Conservation (phyloP, 2,113 vertebrate genomes). For the Aegithalos caudatus region DNA sequence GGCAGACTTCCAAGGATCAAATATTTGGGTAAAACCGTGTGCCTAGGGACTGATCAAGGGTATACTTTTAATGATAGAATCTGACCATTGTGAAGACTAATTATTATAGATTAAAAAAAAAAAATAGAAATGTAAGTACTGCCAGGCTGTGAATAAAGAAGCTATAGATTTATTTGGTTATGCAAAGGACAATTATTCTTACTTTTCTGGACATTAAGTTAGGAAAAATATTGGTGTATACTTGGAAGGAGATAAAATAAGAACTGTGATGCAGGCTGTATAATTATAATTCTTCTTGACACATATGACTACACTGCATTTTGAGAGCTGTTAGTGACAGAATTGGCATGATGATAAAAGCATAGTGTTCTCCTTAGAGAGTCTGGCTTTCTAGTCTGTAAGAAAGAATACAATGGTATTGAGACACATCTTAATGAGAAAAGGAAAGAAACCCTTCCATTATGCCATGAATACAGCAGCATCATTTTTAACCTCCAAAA, state of each 20-base stretch:
- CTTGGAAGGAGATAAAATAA: neutral
- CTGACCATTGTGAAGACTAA: neutral
- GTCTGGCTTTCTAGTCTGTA: neutral
- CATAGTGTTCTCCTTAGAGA: neutral
- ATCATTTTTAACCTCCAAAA: neutral
- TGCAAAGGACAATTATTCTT: neutral
- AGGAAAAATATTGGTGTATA: neutral
- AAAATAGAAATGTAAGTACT: neutral
- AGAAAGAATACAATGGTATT: neutral
- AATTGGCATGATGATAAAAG: neutral
- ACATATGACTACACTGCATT: neutral
- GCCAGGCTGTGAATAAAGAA: neutral
- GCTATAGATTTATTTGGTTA: neutral
- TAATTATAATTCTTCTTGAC: neutral
- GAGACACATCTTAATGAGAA: neutral
- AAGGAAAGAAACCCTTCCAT: neutral
- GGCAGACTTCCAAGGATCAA: constrained; percentile 6
- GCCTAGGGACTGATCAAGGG: neutral
- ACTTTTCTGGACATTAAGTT: neutral
- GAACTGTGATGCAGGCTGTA: neutral
- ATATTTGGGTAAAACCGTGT: constrained; percentile 4
- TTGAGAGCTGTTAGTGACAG: neutral
- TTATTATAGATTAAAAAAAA: neutral
- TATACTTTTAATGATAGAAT: neutral
- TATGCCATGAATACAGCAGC: neutral